These are phyloP conservation scores for Hybos culiciformis DNA, from an alignment of 2,888 invertebrate genomes.

Conservation along the genomic window DNA sequence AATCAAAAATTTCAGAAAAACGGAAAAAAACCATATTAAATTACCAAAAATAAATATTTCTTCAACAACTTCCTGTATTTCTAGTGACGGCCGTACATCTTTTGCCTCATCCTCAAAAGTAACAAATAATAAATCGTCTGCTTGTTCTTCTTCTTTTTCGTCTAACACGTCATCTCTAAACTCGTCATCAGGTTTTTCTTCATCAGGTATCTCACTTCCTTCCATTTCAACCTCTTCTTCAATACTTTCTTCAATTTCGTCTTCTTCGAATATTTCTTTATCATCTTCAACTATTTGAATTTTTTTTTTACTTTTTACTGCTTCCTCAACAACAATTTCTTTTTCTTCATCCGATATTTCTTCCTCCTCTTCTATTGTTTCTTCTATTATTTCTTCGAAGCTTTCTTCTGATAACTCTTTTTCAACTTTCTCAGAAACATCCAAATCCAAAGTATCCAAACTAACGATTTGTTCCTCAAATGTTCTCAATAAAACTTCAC, in stretches of 20 bases:
- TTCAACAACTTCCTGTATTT: too few species aligned
- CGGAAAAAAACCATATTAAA: slow-evolving; percentile 8
- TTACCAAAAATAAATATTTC: too few species aligned
- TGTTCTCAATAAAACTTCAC: too few species aligned
- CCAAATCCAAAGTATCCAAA: too few species aligned
- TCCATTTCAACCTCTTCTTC: not conserved
- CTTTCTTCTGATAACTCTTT: too few species aligned
- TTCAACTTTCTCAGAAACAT: too few species aligned
- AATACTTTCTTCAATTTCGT: not conserved
- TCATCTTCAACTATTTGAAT: not conserved
- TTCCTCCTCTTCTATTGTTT: not conserved
- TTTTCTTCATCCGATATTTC: not conserved
- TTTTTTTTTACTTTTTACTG: not conserved
- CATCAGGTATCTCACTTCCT: not conserved
- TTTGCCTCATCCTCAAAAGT: not conserved
- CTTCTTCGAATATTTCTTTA: not conserved
- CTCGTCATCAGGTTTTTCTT: not conserved
- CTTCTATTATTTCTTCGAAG: too few species aligned
- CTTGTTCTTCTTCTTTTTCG: not conserved
- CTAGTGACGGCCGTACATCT: too few species aligned
- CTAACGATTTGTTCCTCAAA: too few species aligned
- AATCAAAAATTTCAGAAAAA: not conserved
- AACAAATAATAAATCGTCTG: not conserved
- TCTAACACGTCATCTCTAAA: not conserved
- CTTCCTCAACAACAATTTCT: not conserved